A percentile compares a stretch with the other conserved stretches of the same genome.
These are phyloP conservation scores for Australoheros facetus DNA, from an alignment of 2,797 vertebrate species.

Conservation along the genomic window DNA sequence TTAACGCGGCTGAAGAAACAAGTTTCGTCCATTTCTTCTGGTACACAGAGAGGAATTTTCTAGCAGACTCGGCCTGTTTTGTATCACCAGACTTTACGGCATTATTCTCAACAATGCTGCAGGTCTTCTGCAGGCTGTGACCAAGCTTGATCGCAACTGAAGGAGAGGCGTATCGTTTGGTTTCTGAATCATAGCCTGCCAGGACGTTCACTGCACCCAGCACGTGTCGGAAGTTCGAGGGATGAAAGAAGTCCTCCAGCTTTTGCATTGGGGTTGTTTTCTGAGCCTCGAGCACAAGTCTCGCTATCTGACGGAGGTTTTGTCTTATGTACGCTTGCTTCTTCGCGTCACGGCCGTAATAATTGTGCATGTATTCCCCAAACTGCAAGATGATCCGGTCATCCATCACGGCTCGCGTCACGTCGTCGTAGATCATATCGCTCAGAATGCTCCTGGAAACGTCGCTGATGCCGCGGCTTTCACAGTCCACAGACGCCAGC, in stretches of 20 bases:
- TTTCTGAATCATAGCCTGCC: conserved; percentile 57
- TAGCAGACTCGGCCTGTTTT: conserved; percentile 35
- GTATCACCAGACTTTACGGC: conserved; percentile 37
- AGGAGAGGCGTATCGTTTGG: conserved; percentile 36
- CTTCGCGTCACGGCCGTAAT: conserved; percentile 8
- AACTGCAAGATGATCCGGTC: conserved; percentile 61
- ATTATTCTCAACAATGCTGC: conserved; percentile 51
- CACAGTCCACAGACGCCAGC: conserved; percentile 30
- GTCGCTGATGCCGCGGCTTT: conserved; percentile 34
- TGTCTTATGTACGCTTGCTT: conserved; percentile 50
- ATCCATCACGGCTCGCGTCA: conserved; percentile 50
- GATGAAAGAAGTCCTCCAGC: conserved; percentile 67
- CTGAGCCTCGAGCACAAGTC: conserved; percentile 65
- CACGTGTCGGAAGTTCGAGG: conserved; percentile 57
- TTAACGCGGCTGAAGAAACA: conserved; percentile 48
- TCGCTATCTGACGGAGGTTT: conserved; percentile 61
- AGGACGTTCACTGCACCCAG: conserved; percentile 64
- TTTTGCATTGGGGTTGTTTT: conserved; percentile 49
- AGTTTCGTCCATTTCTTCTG: conserved; percentile 57
- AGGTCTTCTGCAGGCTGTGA: conserved; percentile 65
- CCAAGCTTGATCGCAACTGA: conserved; percentile 68
- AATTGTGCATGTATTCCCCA: conserved; percentile 47
- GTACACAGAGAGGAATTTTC: conserved; percentile 51
- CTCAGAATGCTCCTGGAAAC: conserved; percentile 42
- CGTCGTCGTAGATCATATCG: conserved; percentile 59